These are phyloP conservation scores for Macropis europaea DNA, from an alignment of 2,888 invertebrate genomes.

Conservation along the genomic window DNA sequence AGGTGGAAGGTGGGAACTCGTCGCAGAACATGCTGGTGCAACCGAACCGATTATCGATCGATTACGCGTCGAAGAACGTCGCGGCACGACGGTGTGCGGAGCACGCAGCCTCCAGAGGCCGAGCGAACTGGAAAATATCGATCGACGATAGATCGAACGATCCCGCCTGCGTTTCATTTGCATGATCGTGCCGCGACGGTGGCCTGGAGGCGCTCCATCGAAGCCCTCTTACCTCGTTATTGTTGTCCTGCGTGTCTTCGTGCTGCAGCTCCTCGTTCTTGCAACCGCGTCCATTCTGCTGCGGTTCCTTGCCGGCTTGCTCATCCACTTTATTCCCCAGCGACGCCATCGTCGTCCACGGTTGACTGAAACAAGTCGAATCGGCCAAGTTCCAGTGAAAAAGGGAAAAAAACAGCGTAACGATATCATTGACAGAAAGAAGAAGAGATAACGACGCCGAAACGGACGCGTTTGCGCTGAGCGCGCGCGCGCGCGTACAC, in stretches of 20 bases:
- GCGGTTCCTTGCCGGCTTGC: conserved; percentile 24
- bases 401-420: neutral
- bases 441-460: neutral
- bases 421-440: no score
- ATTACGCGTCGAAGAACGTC: neutral
- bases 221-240: conserved; percentile 60
- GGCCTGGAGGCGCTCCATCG: no score
- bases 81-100: no score
- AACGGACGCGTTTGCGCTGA: neutral
- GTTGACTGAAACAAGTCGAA: conserved; percentile 39
- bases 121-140: no score
- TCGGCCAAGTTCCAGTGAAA: neutral
- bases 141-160: neutral
- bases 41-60: neutral
- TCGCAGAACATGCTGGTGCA: no score
- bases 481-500: no score
- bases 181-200: neutral
- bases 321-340: conserved; percentile 49
- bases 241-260: conserved; percentile 54
- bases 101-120: no score
- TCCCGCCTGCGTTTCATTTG: neutral
- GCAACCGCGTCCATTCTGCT: conserved; percentile 55
- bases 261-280: conserved; percentile 57
- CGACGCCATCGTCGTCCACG: conserved; percentile 62
- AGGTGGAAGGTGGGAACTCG: no score